Percentiles rank a stretch among this genome's conserved stretches.
Conservation (phyloP, 2,888 invertebrate species). For the Hyposoter didymator region DNA sequence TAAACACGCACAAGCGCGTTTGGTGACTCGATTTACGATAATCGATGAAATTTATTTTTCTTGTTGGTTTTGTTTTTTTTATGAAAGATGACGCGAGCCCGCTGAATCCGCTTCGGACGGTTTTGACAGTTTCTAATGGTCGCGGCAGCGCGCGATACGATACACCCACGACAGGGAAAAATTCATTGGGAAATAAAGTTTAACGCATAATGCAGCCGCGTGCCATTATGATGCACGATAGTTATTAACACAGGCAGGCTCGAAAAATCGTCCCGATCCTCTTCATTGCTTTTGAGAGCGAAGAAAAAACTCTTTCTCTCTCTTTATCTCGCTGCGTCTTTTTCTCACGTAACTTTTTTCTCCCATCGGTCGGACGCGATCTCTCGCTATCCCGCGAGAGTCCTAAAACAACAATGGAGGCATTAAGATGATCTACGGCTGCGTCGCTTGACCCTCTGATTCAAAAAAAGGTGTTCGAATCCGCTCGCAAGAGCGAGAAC, state of each 20-base stretch:
- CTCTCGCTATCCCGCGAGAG: conserved; percentile 72
- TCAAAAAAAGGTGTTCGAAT: conserved; percentile 83
- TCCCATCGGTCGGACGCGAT: conserved; percentile 30
- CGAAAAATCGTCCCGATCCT: conserved; percentile 58
- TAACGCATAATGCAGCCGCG: conserved; percentile 30
- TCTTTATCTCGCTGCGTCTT: conserved; percentile 26
- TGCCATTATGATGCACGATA: background rate
- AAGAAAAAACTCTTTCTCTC: conserved; percentile 35
- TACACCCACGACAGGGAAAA: conserved; percentile 28
- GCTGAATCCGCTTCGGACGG: conserved; percentile 32
- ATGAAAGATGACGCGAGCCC: conserved; percentile 2
- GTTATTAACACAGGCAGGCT: background rate
- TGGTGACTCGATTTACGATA: background rate
- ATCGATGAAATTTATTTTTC: background rate
- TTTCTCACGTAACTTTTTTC: background rate
- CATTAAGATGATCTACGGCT: conserved; percentile 84
- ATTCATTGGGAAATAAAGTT: conserved; percentile 43
- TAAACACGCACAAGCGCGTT: too few species aligned
- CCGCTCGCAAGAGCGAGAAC: conserved; percentile 68
- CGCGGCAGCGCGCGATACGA: background rate
- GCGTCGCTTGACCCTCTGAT: conserved; percentile 83
- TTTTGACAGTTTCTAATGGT: conserved; percentile 36
- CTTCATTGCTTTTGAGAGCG: conserved; percentile 68
- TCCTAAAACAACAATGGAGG: conserved; percentile 84
- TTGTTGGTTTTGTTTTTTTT: background rate